These are phyloP conservation scores for Oceanodroma tethys DNA, from an alignment of 2,113 vertebrate genomes.

Conservation along the genomic window DNA sequence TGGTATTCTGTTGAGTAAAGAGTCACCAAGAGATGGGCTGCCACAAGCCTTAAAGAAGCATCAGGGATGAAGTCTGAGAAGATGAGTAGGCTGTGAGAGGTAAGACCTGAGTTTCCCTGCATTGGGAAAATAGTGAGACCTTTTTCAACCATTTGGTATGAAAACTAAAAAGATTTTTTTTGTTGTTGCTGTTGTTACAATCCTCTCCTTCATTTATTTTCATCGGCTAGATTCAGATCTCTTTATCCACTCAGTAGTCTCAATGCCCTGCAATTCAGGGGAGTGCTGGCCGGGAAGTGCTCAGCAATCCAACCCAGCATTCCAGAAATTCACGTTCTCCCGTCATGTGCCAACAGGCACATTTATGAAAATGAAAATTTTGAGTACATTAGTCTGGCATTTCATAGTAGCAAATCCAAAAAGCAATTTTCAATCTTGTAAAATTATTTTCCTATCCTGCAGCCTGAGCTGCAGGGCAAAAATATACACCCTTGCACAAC, in stretches of 20 bases:
- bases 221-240: neutral
- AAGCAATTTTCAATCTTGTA: neutral
- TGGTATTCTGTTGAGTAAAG: neutral
- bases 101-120: neutral
- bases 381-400: neutral
- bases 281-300: accelerated
- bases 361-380: neutral
- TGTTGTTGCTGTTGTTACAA: neutral
- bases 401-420: neutral
- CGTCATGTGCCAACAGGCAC: neutral
- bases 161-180: neutral
- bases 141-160: neutral
- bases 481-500: neutral
- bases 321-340: neutral
- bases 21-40: neutral
- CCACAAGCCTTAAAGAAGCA: neutral
- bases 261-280: accelerated
- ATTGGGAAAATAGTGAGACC: neutral
- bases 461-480: neutral
- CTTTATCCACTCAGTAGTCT: neutral
- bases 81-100: neutral
- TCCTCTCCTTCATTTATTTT: neutral
- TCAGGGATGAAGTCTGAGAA: neutral
- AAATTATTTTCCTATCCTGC: neutral
- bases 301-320: neutral